Evolutionary conservation across 2,797 vertebrate genomes (phyloP).

Genomic region (Hoplostethus mediterraneus): DNA sequence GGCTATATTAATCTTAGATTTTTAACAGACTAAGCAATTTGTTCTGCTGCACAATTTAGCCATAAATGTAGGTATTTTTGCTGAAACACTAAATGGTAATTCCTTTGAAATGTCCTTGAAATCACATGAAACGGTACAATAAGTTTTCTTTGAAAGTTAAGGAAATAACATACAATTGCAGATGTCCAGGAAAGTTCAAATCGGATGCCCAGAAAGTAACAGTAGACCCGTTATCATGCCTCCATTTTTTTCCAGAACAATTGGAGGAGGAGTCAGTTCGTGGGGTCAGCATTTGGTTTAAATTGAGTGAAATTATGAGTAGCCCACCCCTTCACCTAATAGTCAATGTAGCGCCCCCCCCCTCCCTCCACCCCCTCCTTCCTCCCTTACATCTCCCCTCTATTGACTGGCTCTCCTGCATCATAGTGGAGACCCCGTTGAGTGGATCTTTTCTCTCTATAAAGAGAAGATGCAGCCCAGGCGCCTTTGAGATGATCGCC

Average conservation of each 20-base stretch:
- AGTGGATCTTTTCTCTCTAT: conserved; percentile 87
- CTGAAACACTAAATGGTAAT: conserved; percentile 44
- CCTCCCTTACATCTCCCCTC: conserved; percentile 64
- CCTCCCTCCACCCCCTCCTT: conserved; percentile 35
- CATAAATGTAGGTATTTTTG: conserved; percentile 29
- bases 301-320: conserved; percentile 81
- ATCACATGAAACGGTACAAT: neutral
- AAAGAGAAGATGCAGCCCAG: conserved; percentile 85
- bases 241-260: conserved; percentile 54
- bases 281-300: conserved; percentile 81
- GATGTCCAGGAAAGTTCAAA: neutral
- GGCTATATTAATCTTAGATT: conserved; percentile 65
- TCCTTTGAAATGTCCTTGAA: conserved; percentile 20
- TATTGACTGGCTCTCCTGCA: conserved; percentile 79
- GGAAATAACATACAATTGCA: neutral
- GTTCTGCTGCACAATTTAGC: conserved; percentile 19
- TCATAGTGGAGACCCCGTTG: conserved; percentile 87
- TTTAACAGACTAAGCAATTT: conserved; percentile 77
- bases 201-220: neutral
- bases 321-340: conserved; percentile 79
- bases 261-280: conserved; percentile 67
- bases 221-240: conserved; percentile 35
- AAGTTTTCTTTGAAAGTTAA: conserved; percentile 12
- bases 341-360: conserved; percentile 19
- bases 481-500: conserved; percentile 84